Evolutionary conservation across 2,113 vertebrate genomes (phyloP).

Genomic region (Ibidorhyncha struthersii): DNA sequence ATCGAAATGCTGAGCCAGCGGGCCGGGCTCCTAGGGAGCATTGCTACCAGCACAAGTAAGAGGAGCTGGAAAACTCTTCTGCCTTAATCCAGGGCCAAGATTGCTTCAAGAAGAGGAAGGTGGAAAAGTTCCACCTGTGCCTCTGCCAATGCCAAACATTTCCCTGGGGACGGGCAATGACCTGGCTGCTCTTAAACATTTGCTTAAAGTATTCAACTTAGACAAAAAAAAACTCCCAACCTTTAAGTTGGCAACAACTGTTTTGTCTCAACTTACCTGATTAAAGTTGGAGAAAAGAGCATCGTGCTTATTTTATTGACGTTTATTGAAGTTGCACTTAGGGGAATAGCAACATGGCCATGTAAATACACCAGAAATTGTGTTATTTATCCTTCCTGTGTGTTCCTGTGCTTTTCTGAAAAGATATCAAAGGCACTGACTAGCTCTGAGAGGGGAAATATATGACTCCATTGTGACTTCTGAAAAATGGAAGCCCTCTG

Average conservation of each 20-base stretch:
- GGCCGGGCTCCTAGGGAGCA: background rate
- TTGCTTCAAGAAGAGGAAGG: background rate
- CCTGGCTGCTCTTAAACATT: background rate
- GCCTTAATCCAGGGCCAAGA: background rate
- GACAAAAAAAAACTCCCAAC: background rate
- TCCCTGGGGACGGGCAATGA: accelerated
- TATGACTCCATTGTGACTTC: background rate
- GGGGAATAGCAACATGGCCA: background rate
- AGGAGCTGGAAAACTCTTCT: background rate
- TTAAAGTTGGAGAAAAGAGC: background rate
- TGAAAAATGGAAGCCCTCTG: background rate
- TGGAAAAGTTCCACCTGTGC: background rate
- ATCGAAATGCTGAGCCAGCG: background rate
- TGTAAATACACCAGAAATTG: background rate
- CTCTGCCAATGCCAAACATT: background rate
- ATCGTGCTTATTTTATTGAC: background rate
- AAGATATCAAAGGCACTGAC: background rate
- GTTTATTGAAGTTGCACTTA: background rate
- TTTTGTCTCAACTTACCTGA: background rate
- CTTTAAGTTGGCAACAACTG: background rate
- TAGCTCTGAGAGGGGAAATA: background rate
- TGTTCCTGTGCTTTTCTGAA: background rate
- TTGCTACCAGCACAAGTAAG: background rate
- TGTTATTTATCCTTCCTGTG: background rate
- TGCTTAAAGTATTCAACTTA: background rate